Conservation (phyloP, 2,888 invertebrate genomes). For the Lepas anatifera region DNA sequence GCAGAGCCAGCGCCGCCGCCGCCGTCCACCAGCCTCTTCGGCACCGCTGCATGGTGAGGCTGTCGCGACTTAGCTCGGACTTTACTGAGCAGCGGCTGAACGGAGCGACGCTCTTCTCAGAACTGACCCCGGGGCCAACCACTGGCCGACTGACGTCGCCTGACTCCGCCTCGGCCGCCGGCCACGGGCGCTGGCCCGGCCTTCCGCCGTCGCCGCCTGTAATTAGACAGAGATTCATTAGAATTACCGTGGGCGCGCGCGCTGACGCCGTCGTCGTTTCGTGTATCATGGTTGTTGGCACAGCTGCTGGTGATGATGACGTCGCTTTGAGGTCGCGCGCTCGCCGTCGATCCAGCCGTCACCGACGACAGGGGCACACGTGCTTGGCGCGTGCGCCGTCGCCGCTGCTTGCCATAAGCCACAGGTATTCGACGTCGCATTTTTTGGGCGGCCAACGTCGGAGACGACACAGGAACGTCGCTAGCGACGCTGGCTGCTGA, state of each 20-base stretch:
- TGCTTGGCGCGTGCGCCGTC: neutral
- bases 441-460: neutral
- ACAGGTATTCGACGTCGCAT: constrained; percentile 6
- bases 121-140: neutral
- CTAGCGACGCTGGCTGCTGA: neutral
- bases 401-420: neutral
- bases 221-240: neutral
- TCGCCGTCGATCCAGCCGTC: neutral
- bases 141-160: neutral
- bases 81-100: no score
- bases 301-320: neutral
- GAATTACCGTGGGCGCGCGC: neutral
- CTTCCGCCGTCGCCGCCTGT: neutral
- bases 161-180: neutral
- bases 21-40: neutral
- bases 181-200: no score
- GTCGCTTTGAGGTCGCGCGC: neutral
- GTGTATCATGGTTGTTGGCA: neutral
- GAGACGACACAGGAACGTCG: neutral
- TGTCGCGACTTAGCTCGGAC: neutral
- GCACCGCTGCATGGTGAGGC: no score
- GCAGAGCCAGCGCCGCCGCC: neutral
- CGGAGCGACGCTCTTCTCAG: neutral
- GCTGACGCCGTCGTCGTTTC: neutral
- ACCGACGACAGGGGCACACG: neutral